phyloP scores from a whole-genome alignment of 2,797 vertebrate genomes.

The Acestrorhynchus altus region DNA sequence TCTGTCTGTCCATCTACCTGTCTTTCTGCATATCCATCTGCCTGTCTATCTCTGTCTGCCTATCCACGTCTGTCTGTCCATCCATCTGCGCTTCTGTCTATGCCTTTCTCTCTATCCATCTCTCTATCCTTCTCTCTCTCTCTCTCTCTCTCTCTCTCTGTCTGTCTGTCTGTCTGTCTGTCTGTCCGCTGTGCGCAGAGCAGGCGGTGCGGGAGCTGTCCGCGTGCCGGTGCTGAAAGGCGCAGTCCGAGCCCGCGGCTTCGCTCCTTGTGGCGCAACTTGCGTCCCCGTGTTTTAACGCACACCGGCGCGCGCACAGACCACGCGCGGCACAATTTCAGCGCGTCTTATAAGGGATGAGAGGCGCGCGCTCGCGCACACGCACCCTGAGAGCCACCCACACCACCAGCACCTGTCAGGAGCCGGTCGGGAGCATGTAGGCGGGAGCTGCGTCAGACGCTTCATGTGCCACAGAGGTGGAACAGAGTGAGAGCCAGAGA shows the following conservation, averaged over 20 bases:
- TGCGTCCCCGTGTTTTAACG: background rate
- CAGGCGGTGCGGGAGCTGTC: slow-evolving; percentile 14
- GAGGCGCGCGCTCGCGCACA: slow-evolving; percentile 4
- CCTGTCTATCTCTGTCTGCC: background rate
- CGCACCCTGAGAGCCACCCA: slow-evolving; percentile 10
- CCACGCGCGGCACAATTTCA: slow-evolving; percentile 1
- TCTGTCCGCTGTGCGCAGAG: background rate
- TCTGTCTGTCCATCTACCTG: background rate
- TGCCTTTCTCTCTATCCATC: background rate
- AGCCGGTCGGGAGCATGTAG: slow-evolving; percentile 7
- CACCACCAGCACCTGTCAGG: slow-evolving; percentile 23
- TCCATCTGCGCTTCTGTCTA: background rate
- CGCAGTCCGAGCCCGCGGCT: background rate
- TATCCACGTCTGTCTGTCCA: background rate
- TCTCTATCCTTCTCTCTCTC: background rate
- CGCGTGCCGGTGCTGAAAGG: slow-evolving; percentile 36
- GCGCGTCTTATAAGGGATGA: background rate
- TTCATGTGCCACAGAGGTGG: background rate
- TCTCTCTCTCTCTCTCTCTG: background rate
- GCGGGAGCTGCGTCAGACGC: slow-evolving; percentile 29
- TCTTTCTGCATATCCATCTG: background rate
- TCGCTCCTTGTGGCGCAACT: background rate
- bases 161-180: background rate
- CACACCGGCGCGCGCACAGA: background rate
- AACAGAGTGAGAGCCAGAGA: background rate